A percentile compares a stretch with the other conserved stretches of the same genome.
Conservation (phyloP, 2,888 invertebrate species). For the Macroteleia sp. region DNA sequence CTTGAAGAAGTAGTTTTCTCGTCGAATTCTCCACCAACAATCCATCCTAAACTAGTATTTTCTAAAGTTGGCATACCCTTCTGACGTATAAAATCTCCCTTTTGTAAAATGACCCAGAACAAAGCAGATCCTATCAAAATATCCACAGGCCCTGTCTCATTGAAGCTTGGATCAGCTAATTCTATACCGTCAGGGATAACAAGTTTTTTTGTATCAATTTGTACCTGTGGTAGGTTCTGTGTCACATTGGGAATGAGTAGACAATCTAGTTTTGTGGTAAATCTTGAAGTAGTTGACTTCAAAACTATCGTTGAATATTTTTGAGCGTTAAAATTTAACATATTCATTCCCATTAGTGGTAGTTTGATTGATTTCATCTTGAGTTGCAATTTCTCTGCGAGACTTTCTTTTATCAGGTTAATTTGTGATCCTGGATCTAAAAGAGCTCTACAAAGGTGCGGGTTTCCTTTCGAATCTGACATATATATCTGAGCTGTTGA, state of each 20-base stretch:
- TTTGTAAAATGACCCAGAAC: constrained; percentile 1
- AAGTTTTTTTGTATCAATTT: not conserved
- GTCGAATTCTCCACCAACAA: not conserved
- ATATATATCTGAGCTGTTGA: constrained; percentile 9
- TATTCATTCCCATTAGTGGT: not conserved
- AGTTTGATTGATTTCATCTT: not conserved
- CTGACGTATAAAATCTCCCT: not conserved
- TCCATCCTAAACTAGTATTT: constrained; percentile 9
- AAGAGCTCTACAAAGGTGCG: constrained; percentile 3
- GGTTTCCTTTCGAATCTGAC: not conserved
- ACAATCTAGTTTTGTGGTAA: not conserved
- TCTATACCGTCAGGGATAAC: not conserved
- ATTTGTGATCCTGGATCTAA: constrained; percentile 19
- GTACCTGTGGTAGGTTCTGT: not conserved
- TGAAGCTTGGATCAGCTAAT: constrained; percentile 14
- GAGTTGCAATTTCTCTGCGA: not conserved
- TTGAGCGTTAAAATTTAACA: not conserved
- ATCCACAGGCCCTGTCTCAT: constrained; percentile 3
- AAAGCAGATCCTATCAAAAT: not conserved
- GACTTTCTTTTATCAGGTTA: constrained; percentile 3
- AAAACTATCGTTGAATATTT: not conserved
- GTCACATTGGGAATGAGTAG: not conserved
- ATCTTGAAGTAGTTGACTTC: not conserved
- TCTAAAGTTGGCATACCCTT: not conserved
- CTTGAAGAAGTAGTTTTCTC: not conserved